phyloP scores from a whole-genome alignment of 2,888 invertebrate genomes.

The Eubasilissa splendida region DNA sequence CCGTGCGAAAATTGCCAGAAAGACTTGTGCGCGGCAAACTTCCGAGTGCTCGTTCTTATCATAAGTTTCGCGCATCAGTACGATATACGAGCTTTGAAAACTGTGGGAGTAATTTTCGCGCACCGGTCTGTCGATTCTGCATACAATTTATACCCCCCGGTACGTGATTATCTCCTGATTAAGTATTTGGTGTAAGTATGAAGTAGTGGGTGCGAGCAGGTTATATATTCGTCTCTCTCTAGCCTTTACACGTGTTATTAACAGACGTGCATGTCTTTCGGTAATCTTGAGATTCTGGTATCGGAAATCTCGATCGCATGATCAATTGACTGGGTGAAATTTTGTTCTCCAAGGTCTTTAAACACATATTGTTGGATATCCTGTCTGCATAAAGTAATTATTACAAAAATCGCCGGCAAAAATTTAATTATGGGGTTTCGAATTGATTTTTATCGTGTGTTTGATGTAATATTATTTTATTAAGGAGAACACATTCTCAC shows the following conservation, averaged over 20 bases:
- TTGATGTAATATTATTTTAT: too few species aligned
- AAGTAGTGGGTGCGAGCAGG: slow-evolving; percentile 39
- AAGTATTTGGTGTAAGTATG: slow-evolving; percentile 47
- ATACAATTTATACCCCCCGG: slow-evolving; percentile 32
- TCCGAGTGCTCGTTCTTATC: slow-evolving; percentile 16
- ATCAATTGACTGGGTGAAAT: too few species aligned
- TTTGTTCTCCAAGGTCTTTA: too few species aligned
- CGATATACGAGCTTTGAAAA: not conserved
- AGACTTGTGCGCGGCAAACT: slow-evolving; percentile 8
- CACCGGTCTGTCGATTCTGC: slow-evolving; percentile 30
- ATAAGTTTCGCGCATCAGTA: slow-evolving; percentile 37
- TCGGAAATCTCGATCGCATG: not conserved
- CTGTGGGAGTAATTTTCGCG: slow-evolving; percentile 9
- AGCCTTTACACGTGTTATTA: slow-evolving; percentile 28
- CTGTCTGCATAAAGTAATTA: too few species aligned
- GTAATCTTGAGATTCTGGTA: slow-evolving; percentile 12
- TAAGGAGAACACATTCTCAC: too few species aligned
- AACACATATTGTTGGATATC: too few species aligned
- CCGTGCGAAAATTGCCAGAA: slow-evolving; percentile 22
- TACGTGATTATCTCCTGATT: slow-evolving; percentile 47
- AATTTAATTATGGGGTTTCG: too few species aligned
- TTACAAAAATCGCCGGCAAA: too few species aligned
- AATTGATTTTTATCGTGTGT: too few species aligned
- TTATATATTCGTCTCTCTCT: slow-evolving; percentile 16
- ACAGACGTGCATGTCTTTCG: slow-evolving; percentile 31